Percentiles rank a stretch among this genome's conserved stretches.
Conservation (phyloP, 2,113 vertebrate species). For the Rhinichthys klamathensis region DNA sequence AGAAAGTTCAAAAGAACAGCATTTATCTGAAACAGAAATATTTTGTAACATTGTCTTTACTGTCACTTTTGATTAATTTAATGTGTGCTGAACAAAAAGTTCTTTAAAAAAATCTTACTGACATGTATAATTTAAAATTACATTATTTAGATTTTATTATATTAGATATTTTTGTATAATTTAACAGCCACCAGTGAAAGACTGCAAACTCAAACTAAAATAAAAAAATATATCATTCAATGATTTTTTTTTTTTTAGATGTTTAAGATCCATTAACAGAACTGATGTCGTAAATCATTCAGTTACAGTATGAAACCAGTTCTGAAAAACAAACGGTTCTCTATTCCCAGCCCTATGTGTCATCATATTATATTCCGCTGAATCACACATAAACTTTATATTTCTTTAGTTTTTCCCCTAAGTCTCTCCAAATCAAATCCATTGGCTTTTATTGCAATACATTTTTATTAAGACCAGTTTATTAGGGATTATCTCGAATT, state of each 20-base stretch:
- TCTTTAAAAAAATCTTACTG: too few relatives aligned
- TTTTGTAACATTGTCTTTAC: not conserved
- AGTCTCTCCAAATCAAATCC: not conserved
- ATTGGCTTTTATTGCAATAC: not conserved
- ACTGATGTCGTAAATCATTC: not conserved
- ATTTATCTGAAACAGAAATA: not conserved
- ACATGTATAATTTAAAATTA: too few relatives aligned
- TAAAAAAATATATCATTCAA: not conserved
- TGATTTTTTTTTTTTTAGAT: too few relatives aligned
- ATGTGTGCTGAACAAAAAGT: too few relatives aligned
- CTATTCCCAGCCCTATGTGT: not conserved
- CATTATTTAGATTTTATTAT: too few relatives aligned
- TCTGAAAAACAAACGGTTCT: not conserved
- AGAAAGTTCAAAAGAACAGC: not conserved
- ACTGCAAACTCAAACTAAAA: not conserved
- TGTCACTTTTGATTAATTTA: too few relatives aligned
- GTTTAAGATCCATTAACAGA: not conserved
- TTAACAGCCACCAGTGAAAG: too few relatives aligned
- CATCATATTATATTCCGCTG: not conserved
- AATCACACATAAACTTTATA: not conserved
- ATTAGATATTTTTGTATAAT: too few relatives aligned
- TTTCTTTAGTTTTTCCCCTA: not conserved
- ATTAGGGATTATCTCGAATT: constrained; percentile 43
- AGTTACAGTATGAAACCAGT: not conserved
- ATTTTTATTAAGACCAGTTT: constrained; percentile 43